Percentiles rank a stretch among this genome's conserved stretches.
Evolutionary conservation across 2,888 invertebrate species (phyloP).

Genomic region (Tribolium freemani): DNA sequence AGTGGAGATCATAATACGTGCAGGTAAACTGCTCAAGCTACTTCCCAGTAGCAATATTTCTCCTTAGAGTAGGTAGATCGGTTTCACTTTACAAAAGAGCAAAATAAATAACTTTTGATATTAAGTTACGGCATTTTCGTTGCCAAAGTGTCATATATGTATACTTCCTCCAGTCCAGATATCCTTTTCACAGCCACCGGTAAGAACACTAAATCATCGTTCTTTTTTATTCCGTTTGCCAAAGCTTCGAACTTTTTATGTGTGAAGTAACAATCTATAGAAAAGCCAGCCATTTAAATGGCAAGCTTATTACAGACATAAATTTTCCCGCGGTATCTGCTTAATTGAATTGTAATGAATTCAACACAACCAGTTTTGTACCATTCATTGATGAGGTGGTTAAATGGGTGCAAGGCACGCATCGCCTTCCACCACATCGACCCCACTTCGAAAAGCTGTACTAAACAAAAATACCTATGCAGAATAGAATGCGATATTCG

Average conservation of each 20-base stretch:
- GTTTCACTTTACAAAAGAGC: slow-evolving; percentile 22
- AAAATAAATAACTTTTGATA: slow-evolving; percentile 24
- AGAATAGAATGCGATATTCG: background rate
- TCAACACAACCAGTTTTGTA: slow-evolving; percentile 6
- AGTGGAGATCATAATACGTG: background rate
- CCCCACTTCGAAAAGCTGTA: background rate
- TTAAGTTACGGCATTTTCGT: slow-evolving; percentile 25
- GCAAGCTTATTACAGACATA: background rate
- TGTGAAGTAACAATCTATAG: background rate
- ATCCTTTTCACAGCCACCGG: slow-evolving; percentile 13
- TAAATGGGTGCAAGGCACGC: background rate
- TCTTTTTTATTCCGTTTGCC: background rate
- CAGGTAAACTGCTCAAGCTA: background rate
- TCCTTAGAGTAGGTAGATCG: slow-evolving; percentile 14
- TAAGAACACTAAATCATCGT: slow-evolving; percentile 19
- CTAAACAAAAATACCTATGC: background rate
- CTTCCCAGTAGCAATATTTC: slow-evolving; percentile 9
- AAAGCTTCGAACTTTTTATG: slow-evolving; percentile 9
- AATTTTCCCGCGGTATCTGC: slow-evolving; percentile 3
- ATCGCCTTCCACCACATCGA: background rate
- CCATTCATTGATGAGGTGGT: background rate
- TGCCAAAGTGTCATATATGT: slow-evolving; percentile 24
- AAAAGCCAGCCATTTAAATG: slow-evolving; percentile 5
- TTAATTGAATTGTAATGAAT: slow-evolving; percentile 15
- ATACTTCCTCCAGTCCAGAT: slow-evolving; percentile 19